Base-by-base conservation (phyloP, 2,888 invertebrate genomes). In the Drosophila engyochracea region DNA sequence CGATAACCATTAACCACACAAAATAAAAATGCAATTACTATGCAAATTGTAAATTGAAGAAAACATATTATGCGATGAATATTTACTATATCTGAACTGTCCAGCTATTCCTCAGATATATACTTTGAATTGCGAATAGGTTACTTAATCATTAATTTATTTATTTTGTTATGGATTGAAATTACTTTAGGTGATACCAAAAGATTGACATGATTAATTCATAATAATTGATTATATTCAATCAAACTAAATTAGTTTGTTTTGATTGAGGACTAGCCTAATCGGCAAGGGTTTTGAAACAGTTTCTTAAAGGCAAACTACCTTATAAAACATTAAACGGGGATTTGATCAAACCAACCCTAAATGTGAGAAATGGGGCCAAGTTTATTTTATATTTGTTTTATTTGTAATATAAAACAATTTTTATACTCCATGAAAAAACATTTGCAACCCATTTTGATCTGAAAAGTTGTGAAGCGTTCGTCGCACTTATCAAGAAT, bases 21-120 rank as follows among this genome's bases (percentile, higher is more conserved):
- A 63, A 62, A 67, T 72, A 72, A 54, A 77, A 65, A 68, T 76
- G 68, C 73, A 77, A 69, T 77, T 66, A 62, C 55, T 58, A 76
- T 76, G 73, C 61, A 73, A 76, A 72, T 73, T 37, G 25, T 39
- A 53, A 70, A 51, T 53, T 44, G n/a, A 41, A 37, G 44, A 0
- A 22, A 37, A 33, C 52, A 58, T 58, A 39, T 54, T 57, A 31
- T 30, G 31, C 19, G 28, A 51, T 28, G 33, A 7, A 51, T 28
- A 57, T 35, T 33, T 35, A 35, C 35, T 4, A 14, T 19, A 57
- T 33, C 62, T 28, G 0, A 19, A n/a, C 25, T 33, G 62, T 51
- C 9, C 19, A 28, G 19, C 9, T 28, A 28, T 28, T 5, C 5
- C 5, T 19, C 7, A 16, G 22, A 16, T 47, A 16, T 16, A 25